phyloP scores from a whole-genome alignment of 2,797 vertebrate species.

The Nothura maculosa region DNA sequence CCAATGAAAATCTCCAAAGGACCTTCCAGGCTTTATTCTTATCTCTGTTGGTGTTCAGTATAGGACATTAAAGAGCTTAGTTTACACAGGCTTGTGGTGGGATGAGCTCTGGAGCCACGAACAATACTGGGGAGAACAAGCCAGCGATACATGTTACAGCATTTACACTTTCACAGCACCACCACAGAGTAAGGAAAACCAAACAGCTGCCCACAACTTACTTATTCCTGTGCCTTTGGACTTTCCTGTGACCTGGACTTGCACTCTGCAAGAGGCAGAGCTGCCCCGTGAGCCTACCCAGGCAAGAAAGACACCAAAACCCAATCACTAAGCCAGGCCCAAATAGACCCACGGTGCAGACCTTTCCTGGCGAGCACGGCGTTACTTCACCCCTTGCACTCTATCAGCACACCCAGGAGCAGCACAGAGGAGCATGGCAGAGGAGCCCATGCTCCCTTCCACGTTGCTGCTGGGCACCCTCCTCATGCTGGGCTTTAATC shows the following conservation, averaged over 20 bases:
- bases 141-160: rapidly evolving
- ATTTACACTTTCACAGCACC: neutral
- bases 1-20: neutral
- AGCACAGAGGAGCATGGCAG: neutral
- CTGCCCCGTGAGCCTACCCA: neutral
- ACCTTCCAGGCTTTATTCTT: neutral
- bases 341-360: neutral
- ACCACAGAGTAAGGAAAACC: slow-evolving; percentile 1
- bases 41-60: neutral
- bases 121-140: neutral
- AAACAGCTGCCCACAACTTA: neutral
- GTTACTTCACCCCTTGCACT: neutral
- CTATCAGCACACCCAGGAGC: rapidly evolving
- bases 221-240: neutral
- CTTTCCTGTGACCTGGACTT: neutral
- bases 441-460: neutral
- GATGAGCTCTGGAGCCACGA: neutral
- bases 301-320: neutral
- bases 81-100: neutral
- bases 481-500: neutral
- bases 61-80: neutral
- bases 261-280: rapidly evolving
- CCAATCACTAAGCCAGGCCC: neutral
- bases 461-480: neutral
- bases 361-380: neutral